Evolutionary conservation across 2,113 vertebrate species (phyloP), one percentile per base, ranked within the genome.

Genomic region (Amazona guildingii): DNA sequence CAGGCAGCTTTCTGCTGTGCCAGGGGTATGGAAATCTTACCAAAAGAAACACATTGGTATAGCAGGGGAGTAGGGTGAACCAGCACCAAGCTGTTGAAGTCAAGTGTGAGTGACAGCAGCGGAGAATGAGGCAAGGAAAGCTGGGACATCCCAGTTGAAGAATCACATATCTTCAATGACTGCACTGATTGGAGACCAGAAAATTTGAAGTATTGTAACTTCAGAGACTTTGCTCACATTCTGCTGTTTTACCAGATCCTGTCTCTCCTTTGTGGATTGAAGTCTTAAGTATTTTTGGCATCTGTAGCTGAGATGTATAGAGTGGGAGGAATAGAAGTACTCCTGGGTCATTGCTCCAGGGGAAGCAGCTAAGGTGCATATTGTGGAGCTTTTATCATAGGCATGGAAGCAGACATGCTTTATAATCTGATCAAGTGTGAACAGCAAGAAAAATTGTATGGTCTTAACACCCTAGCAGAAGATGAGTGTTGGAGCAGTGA

Each of bases 211-310:
- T 49, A 64, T 54, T 79, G 4, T 13, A 89, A 79, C 67, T 81
- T 88, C 41, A 67, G 84, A 77, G 92, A 73, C 41, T 79, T 79
- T 49, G 39, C 77, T 82, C 0, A 0, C 35, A 7, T 83, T 87
- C 81, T 82, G 29, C 1, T 10, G 51, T 49, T 86, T 92, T 83
- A 28, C 86, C 1, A 0, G 41, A 61, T 87, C 84, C 57, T 57
- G 49, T 5, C 31, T 85, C 46, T 94, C 67, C 78, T 44, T 51
- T 24, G 59, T 46, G 93, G 75, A 80, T 66, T 91, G 78, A 83
- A 59, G 49, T 77, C 75, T 93, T 48, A 31, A 62, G 81, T 92
- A 85, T 90, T 95, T 95, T 93, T 96, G 87, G 72, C 76, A 73
- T 85, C 75, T 72, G 39, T 39, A 83, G 57, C 82, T 23, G 77